Evolutionary conservation across 2,888 invertebrate genomes (phyloP), one percentile per base, ranked within the genome.

Genomic region (Smittia sp.): DNA sequence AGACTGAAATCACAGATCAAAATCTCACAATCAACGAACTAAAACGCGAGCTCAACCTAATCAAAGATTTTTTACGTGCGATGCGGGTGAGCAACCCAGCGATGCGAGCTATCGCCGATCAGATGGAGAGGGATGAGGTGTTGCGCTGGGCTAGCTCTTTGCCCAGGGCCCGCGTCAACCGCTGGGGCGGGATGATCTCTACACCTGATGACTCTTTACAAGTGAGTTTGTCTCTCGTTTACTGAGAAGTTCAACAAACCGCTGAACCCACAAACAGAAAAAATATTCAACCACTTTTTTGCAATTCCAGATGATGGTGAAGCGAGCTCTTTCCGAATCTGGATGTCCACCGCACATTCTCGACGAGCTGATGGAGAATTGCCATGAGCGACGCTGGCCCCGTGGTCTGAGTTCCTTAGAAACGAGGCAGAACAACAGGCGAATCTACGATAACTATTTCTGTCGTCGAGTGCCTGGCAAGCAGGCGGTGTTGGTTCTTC

Each of bases 131-230:
- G 73, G 95, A 96, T 79, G 96, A 96, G 82, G 93, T 96, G 74
- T 86, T 92, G 46, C 87, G 93, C 78, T 96, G 96, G 96, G 92
- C 94, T 63, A 89, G 87, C 77, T 90, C 93, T 0, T 83, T 96
- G 65, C 86, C 93, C 0, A 84, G 93, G 63, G 95, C 95, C 18
- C 85, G 96, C 75, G 97, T 98, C 62, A 96, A 96, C 0, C 87
- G 97, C 74, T 98, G 97, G 98, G 98, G 97, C 73, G 97, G 97
- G 74, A 96, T 98, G 96, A 98, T 98, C 79, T 96, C 96, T 27
- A 98, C 98, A 11, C 98, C 98, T 0, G 97, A 98, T 81, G 94
- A 94, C 82, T 91, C 94, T 72, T 84, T 96, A 77, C 94, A 94
- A 88, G 93, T 93, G 80, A 79, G 75, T 79, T 76, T 39, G n/a